phyloP scores from a whole-genome alignment of 1,140 invertebrate genomes.

The Drosophila trapezifrons region DNA sequence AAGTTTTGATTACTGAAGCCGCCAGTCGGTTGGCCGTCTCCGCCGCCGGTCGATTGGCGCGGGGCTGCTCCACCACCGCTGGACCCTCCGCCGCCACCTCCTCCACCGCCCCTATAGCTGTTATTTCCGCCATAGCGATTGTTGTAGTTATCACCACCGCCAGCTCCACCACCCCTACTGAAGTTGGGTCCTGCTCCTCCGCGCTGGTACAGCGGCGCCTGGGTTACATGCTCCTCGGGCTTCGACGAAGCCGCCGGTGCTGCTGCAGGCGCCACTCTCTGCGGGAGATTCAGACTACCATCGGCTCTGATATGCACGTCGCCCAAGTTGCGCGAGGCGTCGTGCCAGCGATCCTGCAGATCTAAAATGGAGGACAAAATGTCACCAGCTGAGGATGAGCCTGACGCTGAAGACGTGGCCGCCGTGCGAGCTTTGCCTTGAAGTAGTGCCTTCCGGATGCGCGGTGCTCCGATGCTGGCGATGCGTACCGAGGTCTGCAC shows the following conservation, averaged over 20 bases:
- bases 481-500: conserved; percentile 73
- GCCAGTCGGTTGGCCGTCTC: conserved; percentile 2
- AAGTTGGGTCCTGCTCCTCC: conserved; percentile 84
- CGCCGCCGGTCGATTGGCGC: conserved; percentile 36
- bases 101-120: conserved; percentile 68
- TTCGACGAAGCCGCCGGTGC: conserved; percentile 29
- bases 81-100: conserved; percentile 63
- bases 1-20: conserved; percentile 55
- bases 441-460: conserved; percentile 63
- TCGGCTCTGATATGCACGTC: conserved; percentile 70
- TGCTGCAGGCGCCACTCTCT: conserved; percentile 35
- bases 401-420: conserved; percentile 9
- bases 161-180: conserved; percentile 66
- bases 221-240: conserved; percentile 81
- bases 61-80: conserved; percentile 72
- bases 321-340: conserved; percentile 76
- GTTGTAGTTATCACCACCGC: conserved; percentile 82
- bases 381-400: conserved; percentile 83
- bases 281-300: conserved; percentile 76
- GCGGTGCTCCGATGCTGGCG: conserved; percentile 57
- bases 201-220: conserved; percentile 87
- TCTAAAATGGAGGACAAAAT: conserved; percentile 90
- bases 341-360: conserved; percentile 90
- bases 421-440: conserved; percentile 56
- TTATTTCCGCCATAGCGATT: conserved; percentile 83